Evolutionary conservation across 2,797 vertebrate genomes (phyloP).

Genomic region (Rhadinocentrus ornatus): DNA sequence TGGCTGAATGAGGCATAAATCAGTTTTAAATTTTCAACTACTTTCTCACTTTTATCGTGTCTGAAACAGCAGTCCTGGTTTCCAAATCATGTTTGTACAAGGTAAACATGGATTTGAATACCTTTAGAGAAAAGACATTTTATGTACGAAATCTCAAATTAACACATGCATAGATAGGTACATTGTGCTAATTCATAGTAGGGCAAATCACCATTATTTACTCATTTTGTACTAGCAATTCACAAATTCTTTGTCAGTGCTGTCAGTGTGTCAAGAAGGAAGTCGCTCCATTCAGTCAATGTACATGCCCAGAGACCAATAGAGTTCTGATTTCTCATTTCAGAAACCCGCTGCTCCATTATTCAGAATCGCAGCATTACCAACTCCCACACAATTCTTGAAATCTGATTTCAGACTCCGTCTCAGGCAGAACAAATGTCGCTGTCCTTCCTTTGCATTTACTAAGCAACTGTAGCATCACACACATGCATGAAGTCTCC

Average conservation of each 20-base stretch:
- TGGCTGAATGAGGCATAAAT: slow-evolving; percentile 24
- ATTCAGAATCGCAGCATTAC: neutral
- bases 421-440: neutral
- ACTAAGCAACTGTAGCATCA: neutral
- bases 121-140: neutral
- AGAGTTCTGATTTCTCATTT: neutral
- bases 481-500: neutral
- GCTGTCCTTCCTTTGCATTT: neutral
- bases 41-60: slow-evolving; percentile 26
- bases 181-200: neutral
- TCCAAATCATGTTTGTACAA: slow-evolving; percentile 8
- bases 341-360: neutral
- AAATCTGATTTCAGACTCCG: neutral
- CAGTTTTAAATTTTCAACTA: slow-evolving; percentile 26
- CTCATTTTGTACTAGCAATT: neutral
- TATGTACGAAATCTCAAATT: neutral
- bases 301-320: neutral
- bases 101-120: neutral
- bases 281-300: neutral
- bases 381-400: neutral
- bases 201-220: neutral
- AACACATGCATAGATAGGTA: neutral
- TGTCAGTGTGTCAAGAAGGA: neutral
- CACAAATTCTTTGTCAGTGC: neutral
- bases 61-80: neutral